Percentiles rank a stretch among this genome's conserved stretches.
Evolutionary conservation across 1,140 invertebrate genomes (phyloP).

Genomic region (Psix sp.): DNA sequence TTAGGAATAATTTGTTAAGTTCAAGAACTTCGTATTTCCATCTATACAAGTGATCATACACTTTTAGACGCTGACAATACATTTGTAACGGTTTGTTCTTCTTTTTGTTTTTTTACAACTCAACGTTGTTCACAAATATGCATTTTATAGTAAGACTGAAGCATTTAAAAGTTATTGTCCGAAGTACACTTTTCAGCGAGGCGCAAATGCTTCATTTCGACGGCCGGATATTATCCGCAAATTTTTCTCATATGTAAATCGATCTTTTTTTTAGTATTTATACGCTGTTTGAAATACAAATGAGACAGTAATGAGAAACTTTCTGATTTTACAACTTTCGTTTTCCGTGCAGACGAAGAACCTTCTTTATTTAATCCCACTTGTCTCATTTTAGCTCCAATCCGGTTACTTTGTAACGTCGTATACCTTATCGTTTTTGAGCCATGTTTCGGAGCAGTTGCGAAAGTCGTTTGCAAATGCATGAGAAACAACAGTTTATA

Average conservation of each 20-base stretch:
- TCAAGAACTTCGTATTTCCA: too few relatives aligned
- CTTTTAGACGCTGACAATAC: conserved; percentile 6
- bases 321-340: conserved; percentile 11
- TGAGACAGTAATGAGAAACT: conserved; percentile 13
- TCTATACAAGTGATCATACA: too few relatives aligned
- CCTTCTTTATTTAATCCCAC: background rate
- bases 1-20: too few relatives aligned
- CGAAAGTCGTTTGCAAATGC: conserved; percentile 4
- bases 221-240: conserved; percentile 13
- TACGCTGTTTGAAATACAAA: conserved; percentile 34
- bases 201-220: conserved; percentile 45
- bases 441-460: background rate
- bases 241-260: conserved; percentile 19
- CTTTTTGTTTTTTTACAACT: conserved; percentile 12
- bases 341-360: conserved; percentile 7
- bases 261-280: conserved; percentile 50
- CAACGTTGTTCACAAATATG: conserved; percentile 24
- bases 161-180: conserved; percentile 43
- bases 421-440: conserved; percentile 8
- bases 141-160: conserved; percentile 54
- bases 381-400: conserved; percentile 5
- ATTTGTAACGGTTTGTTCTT: background rate
- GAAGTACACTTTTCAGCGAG: conserved; percentile 39
- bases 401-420: conserved; percentile 17
- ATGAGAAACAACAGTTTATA: conserved; percentile 6